Base-by-base conservation (phyloP, 2,888 invertebrate genomes). In the Scaptomyza cyrtandrae region DNA sequence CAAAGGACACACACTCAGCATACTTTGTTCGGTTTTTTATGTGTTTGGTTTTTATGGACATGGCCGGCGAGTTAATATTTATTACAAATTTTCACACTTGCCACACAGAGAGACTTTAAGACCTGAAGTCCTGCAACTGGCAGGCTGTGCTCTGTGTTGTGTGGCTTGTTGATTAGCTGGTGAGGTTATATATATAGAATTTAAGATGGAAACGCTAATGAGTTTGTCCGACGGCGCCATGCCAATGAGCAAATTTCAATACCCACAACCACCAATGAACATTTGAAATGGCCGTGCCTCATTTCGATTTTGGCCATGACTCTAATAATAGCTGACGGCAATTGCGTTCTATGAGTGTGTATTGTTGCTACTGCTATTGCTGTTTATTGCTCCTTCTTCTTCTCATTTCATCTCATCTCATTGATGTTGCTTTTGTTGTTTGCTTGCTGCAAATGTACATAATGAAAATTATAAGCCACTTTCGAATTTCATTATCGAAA, bases 401-500 rank as follows among this genome's bases (percentile, higher is more conserved):
- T 14, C 19, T 50, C 46, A 39, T 41, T 16, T 16, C 48, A 62
- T 14, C 19, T 50, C 46, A 39, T 41, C 41, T 16, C 48, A 62
- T 68, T 52, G 16, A 48, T 55, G 53, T 39, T 46, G 58, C 33
- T 54, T 37, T 53, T 59, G 62, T 73, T 86, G 76, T 58, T 73
- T 78, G 76, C 60, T 73, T 78, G 71, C 60, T 58, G 69, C 67
- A 69, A 70, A 35, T 10, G 24, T 35, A 50, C 35, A 75, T 78
- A 85, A 87, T 85, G 80, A 67, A 83, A 87, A 87, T 85, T 81
- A 86, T 83, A 83, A 87, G 73, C 78, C 70, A 87, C 81, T 86
- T 87, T 87, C 87, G 86, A 87, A 80, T 85, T 87, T 85, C 83
- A 87, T 87, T 86, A 86, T 87, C 88, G 81, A 83, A 83, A 80